These are phyloP conservation scores for Cepphus grylle DNA, from an alignment of 2,113 vertebrate genomes.

Conservation along the genomic window DNA sequence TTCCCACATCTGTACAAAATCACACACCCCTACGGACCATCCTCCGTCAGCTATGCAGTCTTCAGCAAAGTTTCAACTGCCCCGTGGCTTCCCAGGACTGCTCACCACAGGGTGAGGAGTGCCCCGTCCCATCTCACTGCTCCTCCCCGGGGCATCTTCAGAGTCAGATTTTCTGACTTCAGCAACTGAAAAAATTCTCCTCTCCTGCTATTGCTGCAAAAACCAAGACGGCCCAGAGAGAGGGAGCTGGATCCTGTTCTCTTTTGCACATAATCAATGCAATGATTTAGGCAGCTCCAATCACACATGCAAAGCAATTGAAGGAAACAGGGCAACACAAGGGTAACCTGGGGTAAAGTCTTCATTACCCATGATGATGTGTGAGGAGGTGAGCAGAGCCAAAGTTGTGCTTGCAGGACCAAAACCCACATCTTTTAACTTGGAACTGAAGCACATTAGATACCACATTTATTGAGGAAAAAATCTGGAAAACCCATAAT, in stretches of 20 bases:
- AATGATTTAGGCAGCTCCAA: not conserved
- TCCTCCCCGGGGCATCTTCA: not conserved
- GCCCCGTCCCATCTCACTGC: not conserved
- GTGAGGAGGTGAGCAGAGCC: constrained; percentile 10
- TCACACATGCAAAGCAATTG: not conserved
- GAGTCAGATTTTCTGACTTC: not conserved
- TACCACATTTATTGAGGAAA: not conserved
- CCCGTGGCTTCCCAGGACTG: not conserved
- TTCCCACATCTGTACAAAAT: not conserved
- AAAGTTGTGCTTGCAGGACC: not conserved
- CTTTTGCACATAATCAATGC: not conserved
- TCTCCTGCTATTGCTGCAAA: not conserved
- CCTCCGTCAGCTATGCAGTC: not conserved
- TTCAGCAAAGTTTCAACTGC: not conserved
- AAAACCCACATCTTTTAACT: not conserved
- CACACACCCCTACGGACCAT: not conserved
- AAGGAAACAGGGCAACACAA: not conserved
- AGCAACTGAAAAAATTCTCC: not conserved
- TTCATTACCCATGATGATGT: not conserved
- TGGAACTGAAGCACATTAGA: not conserved
- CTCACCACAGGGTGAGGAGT: not conserved
- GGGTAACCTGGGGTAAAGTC: not conserved
- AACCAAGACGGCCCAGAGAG: not conserved
- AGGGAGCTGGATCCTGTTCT: not conserved
- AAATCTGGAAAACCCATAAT: not conserved